Evolutionary conservation across 2,888 invertebrate genomes (phyloP).

Genomic region (Emmelina monodactyla): DNA sequence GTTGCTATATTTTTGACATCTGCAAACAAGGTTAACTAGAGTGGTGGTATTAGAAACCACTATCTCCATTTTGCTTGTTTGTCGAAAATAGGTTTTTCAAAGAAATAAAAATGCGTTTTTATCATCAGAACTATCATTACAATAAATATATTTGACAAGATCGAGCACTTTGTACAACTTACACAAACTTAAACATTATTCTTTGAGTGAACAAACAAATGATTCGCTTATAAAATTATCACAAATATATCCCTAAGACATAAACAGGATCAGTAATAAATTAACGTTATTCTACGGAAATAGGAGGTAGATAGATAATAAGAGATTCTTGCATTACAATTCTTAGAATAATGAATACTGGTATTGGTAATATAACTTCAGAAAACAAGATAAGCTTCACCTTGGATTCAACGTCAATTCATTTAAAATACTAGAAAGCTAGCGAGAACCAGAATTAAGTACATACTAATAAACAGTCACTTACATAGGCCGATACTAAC

Average conservation of each 20-base stretch:
- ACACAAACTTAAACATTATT: constrained; percentile 22
- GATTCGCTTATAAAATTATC: constrained; percentile 43
- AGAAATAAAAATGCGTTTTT: neutral
- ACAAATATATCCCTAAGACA: constrained; percentile 39
- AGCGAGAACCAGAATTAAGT: constrained; percentile 15
- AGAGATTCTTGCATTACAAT: constrained; percentile 48
- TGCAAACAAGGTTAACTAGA: no score
- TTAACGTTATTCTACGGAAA: constrained; percentile 45
- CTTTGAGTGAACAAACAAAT: constrained; percentile 18
- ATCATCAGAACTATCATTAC: constrained; percentile 31
- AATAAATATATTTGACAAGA: constrained; percentile 66
- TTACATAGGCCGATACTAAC: constrained; percentile 4
- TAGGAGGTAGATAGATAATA: constrained; percentile 64
- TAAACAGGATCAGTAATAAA: constrained; percentile 47
- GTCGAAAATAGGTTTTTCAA: no score
- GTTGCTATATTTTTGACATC: no score
- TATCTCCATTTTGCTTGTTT: no score
- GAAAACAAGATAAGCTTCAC: neutral
- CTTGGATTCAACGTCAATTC: neutral
- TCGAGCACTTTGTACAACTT: constrained; percentile 58
- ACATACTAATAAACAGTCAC: constrained; percentile 19
- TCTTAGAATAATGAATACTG: constrained; percentile 55
- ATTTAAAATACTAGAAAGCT: constrained; percentile 10
- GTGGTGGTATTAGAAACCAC: no score
- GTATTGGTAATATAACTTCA: constrained; percentile 36